A percentile compares a stretch with the other conserved stretches of the same genome.
phyloP scores from a whole-genome alignment of 2,888 invertebrate genomes.

The Anagyrus pseudococci region DNA sequence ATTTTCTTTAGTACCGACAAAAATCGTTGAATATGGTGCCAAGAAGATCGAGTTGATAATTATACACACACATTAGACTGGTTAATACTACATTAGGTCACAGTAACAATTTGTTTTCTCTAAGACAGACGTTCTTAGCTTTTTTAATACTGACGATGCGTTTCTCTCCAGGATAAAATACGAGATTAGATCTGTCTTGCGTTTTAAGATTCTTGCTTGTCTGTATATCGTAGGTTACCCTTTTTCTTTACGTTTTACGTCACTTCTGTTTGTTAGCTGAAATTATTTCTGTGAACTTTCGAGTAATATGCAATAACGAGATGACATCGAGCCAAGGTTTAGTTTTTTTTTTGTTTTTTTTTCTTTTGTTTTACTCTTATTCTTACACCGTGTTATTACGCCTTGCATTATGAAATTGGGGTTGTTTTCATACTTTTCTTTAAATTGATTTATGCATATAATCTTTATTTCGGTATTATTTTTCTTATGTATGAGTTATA shows the following conservation, averaged over 20 bases:
- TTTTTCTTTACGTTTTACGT: conserved; percentile 5
- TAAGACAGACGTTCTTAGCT: conserved; percentile 17
- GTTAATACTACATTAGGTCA: conserved; percentile 33
- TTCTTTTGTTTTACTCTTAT: too few relatives aligned
- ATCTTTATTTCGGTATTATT: background rate
- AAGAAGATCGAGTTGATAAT: conserved; percentile 23
- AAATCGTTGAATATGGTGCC: conserved; percentile 22
- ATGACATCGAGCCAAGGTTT: conserved; percentile 27
- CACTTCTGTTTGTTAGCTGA: conserved; percentile 6
- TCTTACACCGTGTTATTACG: conserved; percentile 33
- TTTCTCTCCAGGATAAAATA: background rate
- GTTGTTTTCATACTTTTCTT: conserved; percentile 1
- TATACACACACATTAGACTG: conserved; percentile 27
- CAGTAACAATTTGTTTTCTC: conserved; percentile 32
- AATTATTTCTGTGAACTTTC: conserved; percentile 32
- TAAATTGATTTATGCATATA: conserved; percentile 10
- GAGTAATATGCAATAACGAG: conserved; percentile 27
- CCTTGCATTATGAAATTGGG: conserved; percentile 14
- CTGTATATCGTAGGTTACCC: background rate
- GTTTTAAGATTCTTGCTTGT: background rate
- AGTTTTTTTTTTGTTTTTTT: too few relatives aligned
- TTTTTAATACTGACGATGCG: conserved; percentile 30
- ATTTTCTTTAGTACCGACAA: conserved; percentile 11
- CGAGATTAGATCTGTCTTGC: background rate
- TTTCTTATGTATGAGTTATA: conserved; percentile 1